phyloP scores from a whole-genome alignment of 1,140 invertebrate species.

The Holotrichia oblita region DNA sequence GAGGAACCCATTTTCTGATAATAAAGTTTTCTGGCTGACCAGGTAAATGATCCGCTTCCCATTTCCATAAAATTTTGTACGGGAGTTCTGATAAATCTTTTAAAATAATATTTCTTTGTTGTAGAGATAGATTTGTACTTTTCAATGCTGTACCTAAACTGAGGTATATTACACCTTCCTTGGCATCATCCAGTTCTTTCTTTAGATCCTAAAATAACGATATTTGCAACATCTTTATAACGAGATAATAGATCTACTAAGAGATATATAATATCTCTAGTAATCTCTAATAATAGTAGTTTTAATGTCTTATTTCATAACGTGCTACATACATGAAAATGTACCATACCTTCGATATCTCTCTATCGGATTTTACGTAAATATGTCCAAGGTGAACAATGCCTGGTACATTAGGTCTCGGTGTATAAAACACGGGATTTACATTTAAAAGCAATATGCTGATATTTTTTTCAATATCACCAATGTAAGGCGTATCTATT shows the following conservation, averaged over 20 bases:
- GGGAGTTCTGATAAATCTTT: slow-evolving; percentile 62
- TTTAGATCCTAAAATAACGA: slow-evolving; percentile 58
- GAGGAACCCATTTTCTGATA: slow-evolving; percentile 72
- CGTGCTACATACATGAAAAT: background rate
- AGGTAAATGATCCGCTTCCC: slow-evolving; percentile 63
- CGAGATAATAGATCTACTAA: too few species aligned
- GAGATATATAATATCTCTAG: too few species aligned
- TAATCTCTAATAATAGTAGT: too few species aligned
- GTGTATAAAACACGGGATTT: slow-evolving; percentile 37
- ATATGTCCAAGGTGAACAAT: slow-evolving; percentile 43
- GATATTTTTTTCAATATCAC: slow-evolving; percentile 43
- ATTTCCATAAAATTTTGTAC: slow-evolving; percentile 55
- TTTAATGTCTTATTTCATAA: slow-evolving; percentile 6
- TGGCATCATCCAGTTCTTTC: slow-evolving; percentile 59
- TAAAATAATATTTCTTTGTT: slow-evolving; percentile 63
- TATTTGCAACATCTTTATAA: background rate
- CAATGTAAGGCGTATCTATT: slow-evolving; percentile 43
- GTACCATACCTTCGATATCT: slow-evolving; percentile 35
- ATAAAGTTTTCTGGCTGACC: slow-evolving; percentile 68
- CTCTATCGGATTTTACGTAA: slow-evolving; percentile 35
- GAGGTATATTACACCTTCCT: slow-evolving; percentile 66
- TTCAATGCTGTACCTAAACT: slow-evolving; percentile 66
- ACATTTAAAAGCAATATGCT: slow-evolving; percentile 43
- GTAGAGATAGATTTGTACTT: slow-evolving; percentile 63
- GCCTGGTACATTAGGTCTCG: slow-evolving; percentile 37